Evolutionary conservation across 35 echinoderm and acorn worm species (phyloP).

Genomic region (Acanthaster planci): DNA sequence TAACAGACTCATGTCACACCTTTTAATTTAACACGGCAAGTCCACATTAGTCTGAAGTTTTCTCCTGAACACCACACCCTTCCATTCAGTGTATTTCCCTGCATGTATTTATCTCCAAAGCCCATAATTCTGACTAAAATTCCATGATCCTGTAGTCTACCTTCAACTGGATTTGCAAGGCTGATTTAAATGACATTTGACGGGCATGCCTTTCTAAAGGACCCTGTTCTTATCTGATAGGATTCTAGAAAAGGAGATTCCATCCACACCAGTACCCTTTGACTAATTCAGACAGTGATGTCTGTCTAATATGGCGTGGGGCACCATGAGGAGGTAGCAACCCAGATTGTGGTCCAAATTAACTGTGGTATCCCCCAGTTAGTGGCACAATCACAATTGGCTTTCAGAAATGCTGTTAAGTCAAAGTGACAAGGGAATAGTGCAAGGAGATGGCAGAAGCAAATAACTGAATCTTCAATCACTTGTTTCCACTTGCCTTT

Average conservation of each 20-base stretch:
- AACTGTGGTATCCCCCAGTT: not conserved
- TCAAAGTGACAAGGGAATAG: conserved; percentile 3
- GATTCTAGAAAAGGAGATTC: not conserved
- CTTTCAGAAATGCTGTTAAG: conserved; percentile 7
- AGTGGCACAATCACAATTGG: not conserved
- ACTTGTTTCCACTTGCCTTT: too few relatives aligned
- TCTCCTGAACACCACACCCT: not conserved
- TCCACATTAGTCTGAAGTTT: too few relatives aligned
- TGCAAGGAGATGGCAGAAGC: too few relatives aligned
- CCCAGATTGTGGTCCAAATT: too few relatives aligned
- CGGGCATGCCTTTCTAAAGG: not conserved
- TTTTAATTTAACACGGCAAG: too few relatives aligned
- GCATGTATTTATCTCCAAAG: not conserved
- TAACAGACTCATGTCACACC: too few relatives aligned
- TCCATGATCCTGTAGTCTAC: not conserved
- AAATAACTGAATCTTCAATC: too few relatives aligned
- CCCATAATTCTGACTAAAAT: conserved; percentile 1
- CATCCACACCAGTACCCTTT: not conserved
- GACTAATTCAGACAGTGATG: not conserved
- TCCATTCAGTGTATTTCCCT: not conserved
- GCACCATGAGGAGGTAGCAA: too few relatives aligned
- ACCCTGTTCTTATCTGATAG: not conserved
- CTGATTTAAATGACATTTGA: conserved; percentile 14
- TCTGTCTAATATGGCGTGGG: not conserved
- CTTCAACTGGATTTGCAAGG: not conserved